A percentile compares a stretch with the other conserved stretches of the same genome.
Conservation (phyloP, 2,113 vertebrate species). For the Nycticorax nycticorax region DNA sequence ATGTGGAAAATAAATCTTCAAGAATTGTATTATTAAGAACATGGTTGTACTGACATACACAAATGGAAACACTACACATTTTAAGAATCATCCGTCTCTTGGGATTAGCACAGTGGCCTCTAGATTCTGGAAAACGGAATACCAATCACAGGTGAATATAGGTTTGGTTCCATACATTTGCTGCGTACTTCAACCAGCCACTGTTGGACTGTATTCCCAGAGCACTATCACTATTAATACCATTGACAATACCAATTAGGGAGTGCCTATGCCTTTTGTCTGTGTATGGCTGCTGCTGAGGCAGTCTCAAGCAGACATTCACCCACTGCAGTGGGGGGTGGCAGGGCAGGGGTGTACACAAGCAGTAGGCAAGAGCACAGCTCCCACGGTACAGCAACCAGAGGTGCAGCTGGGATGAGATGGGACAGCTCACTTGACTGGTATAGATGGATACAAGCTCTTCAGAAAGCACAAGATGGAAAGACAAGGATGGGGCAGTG, state of each 20-base stretch:
- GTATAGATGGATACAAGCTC: neutral
- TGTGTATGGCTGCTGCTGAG: neutral
- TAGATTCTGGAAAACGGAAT: neutral
- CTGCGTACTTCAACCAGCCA: neutral
- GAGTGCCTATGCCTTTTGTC: neutral
- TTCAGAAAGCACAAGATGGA: neutral
- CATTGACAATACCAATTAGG: neutral
- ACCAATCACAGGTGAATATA: neutral
- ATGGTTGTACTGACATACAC: accelerated
- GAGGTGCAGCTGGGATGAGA: neutral
- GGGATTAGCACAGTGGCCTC: neutral
- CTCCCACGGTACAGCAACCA: neutral
- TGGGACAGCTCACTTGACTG: neutral
- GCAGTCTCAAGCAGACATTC: neutral
- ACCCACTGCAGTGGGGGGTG: neutral
- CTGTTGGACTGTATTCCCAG: neutral
- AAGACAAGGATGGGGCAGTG: neutral
- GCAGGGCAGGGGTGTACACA: neutral
- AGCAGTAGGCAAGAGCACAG: neutral
- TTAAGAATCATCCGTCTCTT: neutral
- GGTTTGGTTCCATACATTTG: neutral
- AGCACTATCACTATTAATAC: neutral
- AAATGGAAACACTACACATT: neutral
- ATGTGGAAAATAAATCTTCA: neutral
- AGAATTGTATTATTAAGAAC: neutral